phyloP scores from a whole-genome alignment of 2,888 invertebrate genomes.

The Melinaea menophilus region DNA sequence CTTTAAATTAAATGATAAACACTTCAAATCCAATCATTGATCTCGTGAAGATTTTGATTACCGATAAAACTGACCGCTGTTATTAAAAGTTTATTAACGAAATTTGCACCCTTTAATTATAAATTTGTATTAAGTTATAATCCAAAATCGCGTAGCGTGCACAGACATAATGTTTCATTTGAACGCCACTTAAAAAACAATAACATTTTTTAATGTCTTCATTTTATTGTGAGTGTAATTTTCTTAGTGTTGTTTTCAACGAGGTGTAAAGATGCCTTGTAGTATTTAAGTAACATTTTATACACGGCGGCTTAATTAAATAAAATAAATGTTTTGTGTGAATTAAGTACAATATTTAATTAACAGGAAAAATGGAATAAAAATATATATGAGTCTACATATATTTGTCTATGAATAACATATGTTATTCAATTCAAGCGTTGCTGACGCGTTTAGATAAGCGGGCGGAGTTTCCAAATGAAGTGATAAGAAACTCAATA shows the following conservation, averaged over 20 bases:
- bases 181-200: conserved; percentile 19
- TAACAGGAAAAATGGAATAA: no score
- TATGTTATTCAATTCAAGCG: no score
- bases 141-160: conserved; percentile 32
- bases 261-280: conserved; percentile 5
- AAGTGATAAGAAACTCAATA: not conserved
- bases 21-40: conserved; percentile 5
- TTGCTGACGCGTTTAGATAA: conserved; percentile 12
- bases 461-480: conserved; percentile 14
- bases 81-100: conserved; percentile 59
- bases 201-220: conserved; percentile 21
- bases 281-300: not conserved
- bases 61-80: conserved; percentile 56
- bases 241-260: conserved; percentile 6
- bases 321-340: no score
- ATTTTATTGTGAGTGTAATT: conserved; percentile 8
- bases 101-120: conserved; percentile 59
- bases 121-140: conserved; percentile 39
- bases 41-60: conserved; percentile 45
- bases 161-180: conserved; percentile 31
- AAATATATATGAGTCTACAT: no score
- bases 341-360: no score
- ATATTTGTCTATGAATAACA: no score
- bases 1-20: not conserved
- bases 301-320: no score